phyloP scores from a whole-genome alignment of 2,797 vertebrate genomes.

The Pangasius krempfi region DNA sequence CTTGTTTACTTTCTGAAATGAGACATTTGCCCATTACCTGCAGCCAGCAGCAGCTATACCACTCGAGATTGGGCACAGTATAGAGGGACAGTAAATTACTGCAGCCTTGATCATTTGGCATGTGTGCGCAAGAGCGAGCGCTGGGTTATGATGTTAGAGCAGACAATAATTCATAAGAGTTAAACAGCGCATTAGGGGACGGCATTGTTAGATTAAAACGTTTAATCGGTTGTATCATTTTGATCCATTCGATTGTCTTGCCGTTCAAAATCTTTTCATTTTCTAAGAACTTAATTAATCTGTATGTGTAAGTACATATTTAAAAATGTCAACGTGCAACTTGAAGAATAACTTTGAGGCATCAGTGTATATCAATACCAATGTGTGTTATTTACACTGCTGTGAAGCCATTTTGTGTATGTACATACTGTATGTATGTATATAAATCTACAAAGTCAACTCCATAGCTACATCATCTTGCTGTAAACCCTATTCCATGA shows the following conservation, averaged over 20 bases:
- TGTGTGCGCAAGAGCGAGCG: neutral
- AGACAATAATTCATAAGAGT: slow-evolving; percentile 32
- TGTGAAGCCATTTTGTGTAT: slow-evolving; percentile 7
- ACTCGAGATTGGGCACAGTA: slow-evolving; percentile 29
- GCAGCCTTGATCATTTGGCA: slow-evolving; percentile 37
- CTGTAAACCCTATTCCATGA: neutral
- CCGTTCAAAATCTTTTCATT: slow-evolving; percentile 30
- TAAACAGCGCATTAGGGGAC: slow-evolving; percentile 21
- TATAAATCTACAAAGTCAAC: neutral
- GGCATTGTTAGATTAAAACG: slow-evolving; percentile 29
- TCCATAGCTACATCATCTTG: neutral
- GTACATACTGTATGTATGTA: neutral
- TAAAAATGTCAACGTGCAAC: neutral
- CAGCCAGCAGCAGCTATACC: slow-evolving; percentile 31
- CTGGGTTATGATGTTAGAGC: slow-evolving; percentile 22
- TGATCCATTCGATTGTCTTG: slow-evolving; percentile 26
- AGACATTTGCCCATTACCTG: slow-evolving; percentile 46
- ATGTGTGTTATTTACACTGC: neutral
- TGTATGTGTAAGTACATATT: neutral
- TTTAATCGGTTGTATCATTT: slow-evolving; percentile 27
- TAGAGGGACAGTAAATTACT: slow-evolving; percentile 43
- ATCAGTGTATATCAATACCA: neutral
- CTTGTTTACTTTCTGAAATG: slow-evolving; percentile 52
- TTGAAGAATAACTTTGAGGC: neutral
- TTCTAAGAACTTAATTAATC: neutral